A percentile compares a stretch with the other conserved stretches of the same genome.
Evolutionary conservation across 2,113 vertebrate species (phyloP).

Genomic region (Ceyx margarethae): DNA sequence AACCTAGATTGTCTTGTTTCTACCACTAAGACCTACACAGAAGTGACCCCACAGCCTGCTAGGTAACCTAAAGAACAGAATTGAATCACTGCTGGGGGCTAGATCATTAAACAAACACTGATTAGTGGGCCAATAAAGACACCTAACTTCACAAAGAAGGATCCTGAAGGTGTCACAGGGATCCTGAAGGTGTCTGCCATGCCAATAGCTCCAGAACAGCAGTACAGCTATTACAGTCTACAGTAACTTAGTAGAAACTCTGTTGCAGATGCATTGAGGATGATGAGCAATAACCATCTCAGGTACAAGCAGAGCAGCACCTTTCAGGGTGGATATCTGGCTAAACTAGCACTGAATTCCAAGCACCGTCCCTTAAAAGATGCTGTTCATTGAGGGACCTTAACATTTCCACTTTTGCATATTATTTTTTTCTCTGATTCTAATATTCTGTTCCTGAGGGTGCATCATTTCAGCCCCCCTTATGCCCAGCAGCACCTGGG

Average conservation of each 20-base stretch:
- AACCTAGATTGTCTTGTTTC: not conserved
- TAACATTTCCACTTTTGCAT: conserved; percentile 53
- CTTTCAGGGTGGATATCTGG: not conserved
- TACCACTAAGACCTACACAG: not conserved
- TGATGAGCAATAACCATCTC: not conserved
- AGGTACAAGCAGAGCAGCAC: not conserved
- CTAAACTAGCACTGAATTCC: conserved; percentile 8
- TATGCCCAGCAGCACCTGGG: conserved; percentile 39
- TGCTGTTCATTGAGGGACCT: conserved; percentile 24
- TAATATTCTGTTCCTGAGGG: conserved; percentile 40
- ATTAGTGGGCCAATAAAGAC: not conserved
- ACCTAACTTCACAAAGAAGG: not conserved
- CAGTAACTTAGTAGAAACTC: not conserved
- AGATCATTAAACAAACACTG: not conserved
- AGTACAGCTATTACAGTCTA: too few relatives aligned
- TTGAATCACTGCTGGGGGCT: not conserved
- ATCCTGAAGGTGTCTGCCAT: not conserved
- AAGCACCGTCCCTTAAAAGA: conserved; percentile 28
- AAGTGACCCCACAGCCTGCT: not conserved
- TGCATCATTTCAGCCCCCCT: conserved; percentile 35
- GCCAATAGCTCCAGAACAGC: not conserved
- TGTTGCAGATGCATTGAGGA: not conserved
- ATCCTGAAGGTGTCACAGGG: not conserved
- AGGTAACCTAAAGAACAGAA: not conserved
- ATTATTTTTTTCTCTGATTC: not conserved